Evolutionary conservation across 2,113 vertebrate species (phyloP).

Genomic region (Stigmatopora argus): DNA sequence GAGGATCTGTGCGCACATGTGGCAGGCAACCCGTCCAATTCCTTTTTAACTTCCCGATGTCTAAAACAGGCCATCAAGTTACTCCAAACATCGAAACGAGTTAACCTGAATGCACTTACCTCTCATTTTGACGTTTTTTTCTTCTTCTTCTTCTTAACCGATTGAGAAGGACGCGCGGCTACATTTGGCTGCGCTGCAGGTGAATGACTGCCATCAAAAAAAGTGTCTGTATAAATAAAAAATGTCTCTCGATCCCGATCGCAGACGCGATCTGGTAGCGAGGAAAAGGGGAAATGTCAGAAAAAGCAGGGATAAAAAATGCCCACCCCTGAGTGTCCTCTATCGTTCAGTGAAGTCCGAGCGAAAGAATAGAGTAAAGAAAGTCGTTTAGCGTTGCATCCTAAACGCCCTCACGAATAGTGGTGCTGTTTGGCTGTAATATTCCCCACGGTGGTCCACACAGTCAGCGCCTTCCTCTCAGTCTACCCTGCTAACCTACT

Average conservation of each 20-base stretch:
- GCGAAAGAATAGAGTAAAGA: constrained; percentile 30
- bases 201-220: constrained; percentile 17
- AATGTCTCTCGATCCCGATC: constrained; percentile 33
- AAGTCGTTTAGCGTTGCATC: constrained; percentile 46
- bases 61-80: constrained; percentile 6
- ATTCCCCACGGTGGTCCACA: constrained; percentile 48
- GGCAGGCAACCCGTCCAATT: constrained; percentile 1
- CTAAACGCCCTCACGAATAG: constrained; percentile 16
- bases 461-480: constrained; percentile 59
- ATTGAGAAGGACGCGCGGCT: constrained; percentile 34
- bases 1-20: constrained; percentile 43
- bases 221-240: constrained; percentile 31
- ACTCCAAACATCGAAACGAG: background rate
- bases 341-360: constrained; percentile 54
- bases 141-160: constrained; percentile 4
- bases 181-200: constrained; percentile 47
- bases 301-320: background rate
- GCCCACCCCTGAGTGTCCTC: constrained; percentile 32
- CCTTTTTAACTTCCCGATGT: background rate
- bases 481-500: constrained; percentile 76
- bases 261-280: constrained; percentile 18
- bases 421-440: constrained; percentile 33
- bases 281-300: background rate
- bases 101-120: constrained; percentile 50
- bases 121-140: constrained; percentile 63